Percentiles rank a stretch among this genome's conserved stretches.
These are phyloP conservation scores for Motacilla alba DNA, from an alignment of 2,113 vertebrate genomes.

Conservation along the genomic window DNA sequence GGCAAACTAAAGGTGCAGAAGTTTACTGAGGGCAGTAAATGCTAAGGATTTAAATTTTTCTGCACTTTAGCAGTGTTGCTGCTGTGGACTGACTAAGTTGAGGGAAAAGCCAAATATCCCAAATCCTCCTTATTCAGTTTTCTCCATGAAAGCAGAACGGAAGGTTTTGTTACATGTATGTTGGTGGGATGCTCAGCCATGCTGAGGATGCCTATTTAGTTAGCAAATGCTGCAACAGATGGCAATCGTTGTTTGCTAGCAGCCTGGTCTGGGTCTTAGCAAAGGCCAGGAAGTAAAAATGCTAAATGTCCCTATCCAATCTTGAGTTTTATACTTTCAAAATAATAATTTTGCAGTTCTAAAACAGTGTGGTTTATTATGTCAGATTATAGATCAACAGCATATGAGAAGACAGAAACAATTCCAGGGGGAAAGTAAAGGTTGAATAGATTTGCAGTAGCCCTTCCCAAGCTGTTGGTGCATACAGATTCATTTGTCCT, in stretches of 20 bases:
- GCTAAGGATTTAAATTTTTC: background rate
- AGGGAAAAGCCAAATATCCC: background rate
- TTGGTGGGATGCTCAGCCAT: background rate
- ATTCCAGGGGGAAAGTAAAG: background rate
- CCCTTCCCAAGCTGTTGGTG: background rate
- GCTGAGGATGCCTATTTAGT: background rate
- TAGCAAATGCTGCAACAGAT: constrained; percentile 28
- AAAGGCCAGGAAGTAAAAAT: background rate
- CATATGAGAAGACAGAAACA: background rate
- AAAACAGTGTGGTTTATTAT: background rate
- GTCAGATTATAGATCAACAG: background rate
- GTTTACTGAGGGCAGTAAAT: background rate
- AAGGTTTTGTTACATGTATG: background rate
- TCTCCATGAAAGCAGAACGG: background rate
- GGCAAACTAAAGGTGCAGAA: background rate
- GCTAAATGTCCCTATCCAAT: background rate
- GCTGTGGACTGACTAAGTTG: background rate
- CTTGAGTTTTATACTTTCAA: background rate
- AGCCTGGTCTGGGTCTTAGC: background rate
- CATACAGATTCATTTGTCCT: constrained; percentile 19
- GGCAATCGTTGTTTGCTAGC: background rate
- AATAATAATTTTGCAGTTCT: background rate
- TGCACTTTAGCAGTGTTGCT: background rate
- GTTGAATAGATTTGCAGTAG: constrained; percentile 19
- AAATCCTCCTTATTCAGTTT: background rate